A percentile compares a stretch with the other conserved stretches of the same genome.
These are phyloP conservation scores for Crotalus tigris DNA, from an alignment of 2,113 vertebrate genomes.

Conservation along the genomic window DNA sequence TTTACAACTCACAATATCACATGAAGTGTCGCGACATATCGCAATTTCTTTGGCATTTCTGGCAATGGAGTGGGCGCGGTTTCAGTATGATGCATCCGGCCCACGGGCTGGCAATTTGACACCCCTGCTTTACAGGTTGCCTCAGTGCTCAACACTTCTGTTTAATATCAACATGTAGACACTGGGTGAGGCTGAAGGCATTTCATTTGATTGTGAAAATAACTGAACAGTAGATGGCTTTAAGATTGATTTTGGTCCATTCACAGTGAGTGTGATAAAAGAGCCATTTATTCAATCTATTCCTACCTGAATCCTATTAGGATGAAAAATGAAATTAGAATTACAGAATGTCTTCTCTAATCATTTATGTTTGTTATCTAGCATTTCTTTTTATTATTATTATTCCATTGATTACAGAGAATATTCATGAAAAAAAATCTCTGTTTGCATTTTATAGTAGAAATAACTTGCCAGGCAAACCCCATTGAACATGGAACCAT, in stretches of 20 bases:
- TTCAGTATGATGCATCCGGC: no score
- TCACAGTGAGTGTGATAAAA: not conserved
- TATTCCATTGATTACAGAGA: not conserved
- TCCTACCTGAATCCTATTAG: not conserved
- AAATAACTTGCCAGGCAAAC: conserved; percentile 42
- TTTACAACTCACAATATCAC: no score
- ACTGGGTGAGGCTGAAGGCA: not conserved
- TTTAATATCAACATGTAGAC: not conserved
- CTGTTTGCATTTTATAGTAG: conserved; percentile 48
- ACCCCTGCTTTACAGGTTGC: not conserved
- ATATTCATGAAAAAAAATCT: not conserved
- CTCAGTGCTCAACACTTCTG: not conserved
- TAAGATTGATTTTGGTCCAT: not conserved
- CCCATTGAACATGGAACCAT: conserved; percentile 17
- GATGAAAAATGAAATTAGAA: not conserved
- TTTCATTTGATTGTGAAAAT: not conserved
- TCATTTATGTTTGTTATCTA: no score
- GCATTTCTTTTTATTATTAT: no score
- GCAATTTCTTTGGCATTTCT: no score
- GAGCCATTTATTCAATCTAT: no score
- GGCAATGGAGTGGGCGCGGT: no score
- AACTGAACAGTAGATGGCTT: not conserved
- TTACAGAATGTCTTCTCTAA: no score
- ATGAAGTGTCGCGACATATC: no score
- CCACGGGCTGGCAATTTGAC: no score